Conservation (phyloP, 2,113 vertebrate species). For the Nibea coibor region DNA sequence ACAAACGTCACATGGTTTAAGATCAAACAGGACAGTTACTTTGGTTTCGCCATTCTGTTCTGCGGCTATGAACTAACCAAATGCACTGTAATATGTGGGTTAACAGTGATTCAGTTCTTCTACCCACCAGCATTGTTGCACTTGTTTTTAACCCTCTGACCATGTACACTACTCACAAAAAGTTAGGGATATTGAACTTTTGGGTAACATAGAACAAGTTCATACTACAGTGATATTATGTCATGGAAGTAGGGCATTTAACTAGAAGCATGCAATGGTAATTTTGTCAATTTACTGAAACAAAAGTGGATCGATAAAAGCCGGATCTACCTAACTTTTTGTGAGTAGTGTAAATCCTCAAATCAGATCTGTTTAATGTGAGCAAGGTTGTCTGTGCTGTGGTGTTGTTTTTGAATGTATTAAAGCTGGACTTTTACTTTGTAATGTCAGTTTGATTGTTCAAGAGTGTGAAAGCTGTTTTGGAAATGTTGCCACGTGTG, state of each 20-base stretch:
- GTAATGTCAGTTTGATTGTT: slow-evolving; percentile 2
- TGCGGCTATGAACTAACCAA: not conserved
- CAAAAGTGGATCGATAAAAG: no score
- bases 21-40: not conserved
- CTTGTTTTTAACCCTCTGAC: slow-evolving; percentile 13
- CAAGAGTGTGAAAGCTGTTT: not conserved
- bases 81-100: slow-evolving; percentile 46
- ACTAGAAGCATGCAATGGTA: no score
- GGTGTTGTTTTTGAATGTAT: slow-evolving; percentile 15
- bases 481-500: not conserved
- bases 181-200: no score
- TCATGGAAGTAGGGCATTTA: no score
- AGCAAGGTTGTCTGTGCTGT: slow-evolving; percentile 16
- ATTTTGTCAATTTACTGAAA: no score
- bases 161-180: not conserved
- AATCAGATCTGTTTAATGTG: slow-evolving; percentile 10
- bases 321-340: no score
- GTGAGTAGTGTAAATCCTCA: not conserved
- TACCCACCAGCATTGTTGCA: slow-evolving; percentile 43
- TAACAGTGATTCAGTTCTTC: slow-evolving; percentile 25
- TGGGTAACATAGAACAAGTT: no score
- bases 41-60: slow-evolving; percentile 17
- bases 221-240: no score
- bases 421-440: slow-evolving; percentile 21
- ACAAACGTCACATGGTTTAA: not conserved